phyloP scores from a whole-genome alignment of 1,140 invertebrate genomes.

The Drosophila prosaltans region DNA sequence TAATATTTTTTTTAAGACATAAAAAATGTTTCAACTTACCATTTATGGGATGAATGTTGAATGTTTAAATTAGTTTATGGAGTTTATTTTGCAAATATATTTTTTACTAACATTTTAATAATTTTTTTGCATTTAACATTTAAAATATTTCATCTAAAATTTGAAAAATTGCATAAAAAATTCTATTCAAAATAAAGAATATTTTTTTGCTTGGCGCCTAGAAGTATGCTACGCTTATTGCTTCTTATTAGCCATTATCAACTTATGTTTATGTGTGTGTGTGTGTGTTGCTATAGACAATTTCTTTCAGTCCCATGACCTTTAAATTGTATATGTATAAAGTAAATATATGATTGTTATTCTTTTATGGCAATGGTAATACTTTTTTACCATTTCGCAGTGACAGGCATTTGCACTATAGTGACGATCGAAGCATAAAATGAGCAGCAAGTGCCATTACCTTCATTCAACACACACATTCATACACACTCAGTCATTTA shows the following conservation, averaged over 20 bases:
- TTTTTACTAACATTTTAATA: no score
- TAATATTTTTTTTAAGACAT: no score
- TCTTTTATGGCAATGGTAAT: constrained; percentile 11
- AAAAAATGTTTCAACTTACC: no score
- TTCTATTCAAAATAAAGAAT: background rate
- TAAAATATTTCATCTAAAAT: no score
- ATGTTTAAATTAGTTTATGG: no score
- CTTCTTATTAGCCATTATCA: constrained; percentile 1
- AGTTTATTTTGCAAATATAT: no score
- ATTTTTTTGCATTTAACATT: no score
- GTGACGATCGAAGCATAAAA: constrained; percentile 75
- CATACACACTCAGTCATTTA: background rate
- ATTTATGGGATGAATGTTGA: no score
- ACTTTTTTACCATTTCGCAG: constrained; percentile 29
- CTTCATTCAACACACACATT: constrained; percentile 50
- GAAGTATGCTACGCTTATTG: constrained; percentile 31
- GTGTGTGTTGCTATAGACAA: background rate
- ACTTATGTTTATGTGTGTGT: background rate
- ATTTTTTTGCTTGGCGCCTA: constrained; percentile 2
- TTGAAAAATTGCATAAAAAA: no score
- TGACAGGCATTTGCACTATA: constrained; percentile 61
- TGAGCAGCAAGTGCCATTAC: constrained; percentile 81
- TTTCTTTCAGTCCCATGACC: no score
- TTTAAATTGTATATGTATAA: no score
- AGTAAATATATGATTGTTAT: constrained; percentile 12